phyloP scores from a whole-genome alignment of 2,113 vertebrate genomes.

The Cottus gobio region DNA sequence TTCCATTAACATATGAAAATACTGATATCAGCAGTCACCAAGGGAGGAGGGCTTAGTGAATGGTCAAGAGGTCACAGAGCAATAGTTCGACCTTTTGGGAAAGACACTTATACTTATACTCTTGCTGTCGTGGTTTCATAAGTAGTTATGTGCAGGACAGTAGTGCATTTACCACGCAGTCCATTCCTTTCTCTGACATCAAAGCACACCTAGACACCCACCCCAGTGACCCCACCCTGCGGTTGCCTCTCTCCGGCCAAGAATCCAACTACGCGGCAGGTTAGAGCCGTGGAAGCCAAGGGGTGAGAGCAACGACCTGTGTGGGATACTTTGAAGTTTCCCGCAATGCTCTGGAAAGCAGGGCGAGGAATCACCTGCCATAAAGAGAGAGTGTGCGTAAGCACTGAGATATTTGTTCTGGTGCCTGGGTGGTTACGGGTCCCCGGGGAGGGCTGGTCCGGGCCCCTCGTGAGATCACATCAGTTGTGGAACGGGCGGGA shows the following conservation, averaged over 20 bases:
- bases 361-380: constrained; percentile 78
- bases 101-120: too few species aligned
- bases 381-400: constrained; percentile 75
- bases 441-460: constrained; percentile 73
- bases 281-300: constrained; percentile 61
- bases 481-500: constrained; percentile 67
- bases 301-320: constrained; percentile 54
- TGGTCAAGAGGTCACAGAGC: not conserved
- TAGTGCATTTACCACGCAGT: not conserved
- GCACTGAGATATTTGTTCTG: constrained; percentile 80
- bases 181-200: constrained; percentile 32
- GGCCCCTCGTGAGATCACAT: constrained; percentile 80
- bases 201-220: constrained; percentile 48
- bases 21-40: not conserved
- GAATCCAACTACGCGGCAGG: constrained; percentile 61
- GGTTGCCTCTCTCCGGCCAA: constrained; percentile 41
- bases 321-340: constrained; percentile 72
- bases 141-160: not conserved
- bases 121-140: not conserved
- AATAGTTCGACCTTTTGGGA: not conserved
- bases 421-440: constrained; percentile 81
- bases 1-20: not conserved
- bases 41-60: not conserved
- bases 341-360: constrained; percentile 50
- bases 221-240: constrained; percentile 44